These are phyloP conservation scores for Crematogaster levior DNA, from an alignment of 2,888 invertebrate species.

Conservation along the genomic window DNA sequence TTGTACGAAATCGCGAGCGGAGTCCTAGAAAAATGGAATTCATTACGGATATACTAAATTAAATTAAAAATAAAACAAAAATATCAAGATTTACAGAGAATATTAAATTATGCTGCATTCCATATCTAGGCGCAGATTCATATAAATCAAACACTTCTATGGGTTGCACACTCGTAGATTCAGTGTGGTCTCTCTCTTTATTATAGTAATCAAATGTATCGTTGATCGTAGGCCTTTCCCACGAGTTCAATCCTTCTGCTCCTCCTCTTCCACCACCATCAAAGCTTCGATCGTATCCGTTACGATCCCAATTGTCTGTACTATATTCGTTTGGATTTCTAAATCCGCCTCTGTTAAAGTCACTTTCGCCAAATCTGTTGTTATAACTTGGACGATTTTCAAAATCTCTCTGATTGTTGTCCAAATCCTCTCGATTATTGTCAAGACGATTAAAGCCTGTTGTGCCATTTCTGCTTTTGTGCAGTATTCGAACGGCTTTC, in stretches of 20 bases:
- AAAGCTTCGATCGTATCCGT: slow-evolving; percentile 25
- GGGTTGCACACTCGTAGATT: slow-evolving; percentile 83
- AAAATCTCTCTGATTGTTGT: slow-evolving; percentile 63
- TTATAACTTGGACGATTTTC: slow-evolving; percentile 72
- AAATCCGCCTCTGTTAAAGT: slow-evolving; percentile 75
- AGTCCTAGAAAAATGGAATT: slow-evolving; percentile 88
- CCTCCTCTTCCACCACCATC: slow-evolving; percentile 5
- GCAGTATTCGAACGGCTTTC: slow-evolving; percentile 86
- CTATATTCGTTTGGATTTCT: slow-evolving; percentile 67
- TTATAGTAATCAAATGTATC: slow-evolving; percentile 63
- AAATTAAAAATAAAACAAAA: slow-evolving; percentile 13
- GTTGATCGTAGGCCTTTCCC: slow-evolving; percentile 58
- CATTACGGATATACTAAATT: neutral
- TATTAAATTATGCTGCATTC: slow-evolving; percentile 90
- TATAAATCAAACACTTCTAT: slow-evolving; percentile 91
- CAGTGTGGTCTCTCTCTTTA: slow-evolving; percentile 59
- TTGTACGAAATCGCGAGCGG: slow-evolving; percentile 89
- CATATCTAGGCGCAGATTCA: slow-evolving; percentile 90
- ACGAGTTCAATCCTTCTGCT: slow-evolving; percentile 59
- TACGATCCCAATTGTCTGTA: slow-evolving; percentile 52
- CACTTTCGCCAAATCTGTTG: slow-evolving; percentile 62
- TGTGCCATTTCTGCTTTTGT: slow-evolving; percentile 63
- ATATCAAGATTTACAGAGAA: slow-evolving; percentile 89
- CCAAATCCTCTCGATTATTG: slow-evolving; percentile 54
- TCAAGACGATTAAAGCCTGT: slow-evolving; percentile 71